Conservation (phyloP, 2,797 vertebrate species). For the Enteromius treurensis region DNA sequence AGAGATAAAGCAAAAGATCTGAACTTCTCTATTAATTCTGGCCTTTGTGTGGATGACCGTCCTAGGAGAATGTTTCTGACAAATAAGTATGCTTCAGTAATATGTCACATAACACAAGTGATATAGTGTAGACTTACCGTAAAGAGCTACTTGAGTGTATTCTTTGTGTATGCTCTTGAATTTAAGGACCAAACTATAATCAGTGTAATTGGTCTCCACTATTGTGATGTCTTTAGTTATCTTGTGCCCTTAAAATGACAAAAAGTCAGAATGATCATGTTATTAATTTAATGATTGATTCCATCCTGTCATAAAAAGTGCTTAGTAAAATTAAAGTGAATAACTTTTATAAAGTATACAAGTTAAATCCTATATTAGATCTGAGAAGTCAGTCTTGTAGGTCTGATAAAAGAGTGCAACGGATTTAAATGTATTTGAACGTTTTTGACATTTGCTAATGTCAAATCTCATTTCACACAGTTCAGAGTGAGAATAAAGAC, state of each 20-base stretch:
- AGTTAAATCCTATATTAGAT: neutral
- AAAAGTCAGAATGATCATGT: neutral
- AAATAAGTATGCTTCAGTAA: neutral
- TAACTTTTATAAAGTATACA: no score
- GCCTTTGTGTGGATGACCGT: constrained; percentile 37
- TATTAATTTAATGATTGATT: neutral
- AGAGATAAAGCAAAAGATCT: constrained; percentile 48
- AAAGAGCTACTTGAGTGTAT: constrained; percentile 59
- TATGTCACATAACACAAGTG: no score
- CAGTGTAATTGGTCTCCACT: constrained; percentile 62
- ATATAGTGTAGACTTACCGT: constrained; percentile 49
- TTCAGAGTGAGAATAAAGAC: neutral
- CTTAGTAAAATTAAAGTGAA: neutral
- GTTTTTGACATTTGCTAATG: neutral
- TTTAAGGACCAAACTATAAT: constrained; percentile 61
- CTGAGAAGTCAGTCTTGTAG: no score
- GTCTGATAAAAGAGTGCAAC: neutral
- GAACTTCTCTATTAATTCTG: constrained; percentile 54
- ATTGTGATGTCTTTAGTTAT: constrained; percentile 60
- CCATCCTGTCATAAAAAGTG: neutral
- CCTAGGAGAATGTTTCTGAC: constrained; percentile 37
- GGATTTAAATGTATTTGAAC: neutral
- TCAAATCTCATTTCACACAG: neutral
- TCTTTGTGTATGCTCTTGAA: constrained; percentile 57
- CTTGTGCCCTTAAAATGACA: constrained; percentile 48